Base-by-base conservation (phyloP, 1,140 invertebrate species). In the Pseudomyrmex flavicornis region DNA sequence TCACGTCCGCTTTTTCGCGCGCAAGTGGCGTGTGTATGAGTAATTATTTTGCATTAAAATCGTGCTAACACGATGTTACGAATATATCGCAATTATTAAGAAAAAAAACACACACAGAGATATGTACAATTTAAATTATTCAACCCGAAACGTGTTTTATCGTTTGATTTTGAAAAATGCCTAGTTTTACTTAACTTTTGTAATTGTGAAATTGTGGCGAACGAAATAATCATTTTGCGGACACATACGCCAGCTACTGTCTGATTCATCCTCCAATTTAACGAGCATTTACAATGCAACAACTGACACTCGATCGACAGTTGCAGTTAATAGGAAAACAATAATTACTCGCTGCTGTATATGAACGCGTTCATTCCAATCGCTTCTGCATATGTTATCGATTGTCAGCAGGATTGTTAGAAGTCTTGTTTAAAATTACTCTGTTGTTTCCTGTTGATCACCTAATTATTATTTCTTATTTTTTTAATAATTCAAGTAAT, bases 251-350 rank as follows among this genome's bases (percentile, higher is more conserved):
- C 15, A 59, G 15, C 44, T 5, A 80, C 22, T 72, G 15, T 59
- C 66, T 59, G 54, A 80, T 26, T 80, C 76, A 80, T 22, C 66
- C 66, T 70, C 54, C 35, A 35, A 48, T 20, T 80, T 70, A 80
- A 70, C 48, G 22, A 59, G 17, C 61, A 35, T 86, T 87, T 75
- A 82, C 48, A 46, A 85, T 35, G 35, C 35, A 35, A 82, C 89
- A 90, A 84, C 86, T 87, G 90, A 87, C 90, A 87, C 84, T 69
- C 85, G 80, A 91, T 90, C 89, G 90, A 90, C 90, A 91, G 90
- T 92, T 92, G 91, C 86, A 89, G 90, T 90, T 90, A 91, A 91
- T 90, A 80, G 66, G 85, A 84, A 88, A 65, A 35, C 56, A 73
- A 84, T 86, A 88, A 87, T 88, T 88, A 87, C 50, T 70, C 65